Evolutionary conservation across 2,797 vertebrate species (phyloP).

Genomic region (Perodicticus potto): DNA sequence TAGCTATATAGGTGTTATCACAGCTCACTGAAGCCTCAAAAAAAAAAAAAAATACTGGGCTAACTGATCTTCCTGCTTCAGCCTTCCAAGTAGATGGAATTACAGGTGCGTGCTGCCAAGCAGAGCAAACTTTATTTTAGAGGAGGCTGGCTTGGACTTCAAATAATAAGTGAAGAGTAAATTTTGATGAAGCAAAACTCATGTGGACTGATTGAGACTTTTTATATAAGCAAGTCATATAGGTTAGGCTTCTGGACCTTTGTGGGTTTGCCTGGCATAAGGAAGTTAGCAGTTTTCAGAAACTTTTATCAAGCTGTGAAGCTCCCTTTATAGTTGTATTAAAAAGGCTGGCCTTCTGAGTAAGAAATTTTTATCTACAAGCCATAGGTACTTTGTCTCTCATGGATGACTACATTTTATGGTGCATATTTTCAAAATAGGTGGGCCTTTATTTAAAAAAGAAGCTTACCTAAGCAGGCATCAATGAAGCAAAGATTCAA

Average conservation of each 20-base stretch:
- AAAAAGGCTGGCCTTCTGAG: not conserved
- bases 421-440: not conserved
- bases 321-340: not conserved
- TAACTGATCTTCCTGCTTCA: not conserved
- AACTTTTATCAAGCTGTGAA: not conserved
- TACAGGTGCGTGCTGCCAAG: not conserved
- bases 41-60: too few relatives aligned
- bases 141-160: not conserved
- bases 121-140: not conserved
- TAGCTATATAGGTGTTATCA: too few relatives aligned
- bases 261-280: not conserved
- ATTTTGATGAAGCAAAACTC: not conserved
- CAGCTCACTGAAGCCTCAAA: too few relatives aligned
- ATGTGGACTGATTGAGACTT: not conserved
- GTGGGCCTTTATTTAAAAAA: not conserved
- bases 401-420: not conserved
- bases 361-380: not conserved
- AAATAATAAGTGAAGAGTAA: not conserved
- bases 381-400: not conserved
- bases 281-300: not conserved
- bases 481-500: not conserved
- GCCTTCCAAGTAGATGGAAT: not conserved
- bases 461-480: not conserved
- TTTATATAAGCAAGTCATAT: not conserved
- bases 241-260: not conserved